A percentile compares a stretch with the other conserved stretches of the same genome.
phyloP scores from a whole-genome alignment of 2,797 vertebrate genomes.

The Cossypha polioptera region DNA sequence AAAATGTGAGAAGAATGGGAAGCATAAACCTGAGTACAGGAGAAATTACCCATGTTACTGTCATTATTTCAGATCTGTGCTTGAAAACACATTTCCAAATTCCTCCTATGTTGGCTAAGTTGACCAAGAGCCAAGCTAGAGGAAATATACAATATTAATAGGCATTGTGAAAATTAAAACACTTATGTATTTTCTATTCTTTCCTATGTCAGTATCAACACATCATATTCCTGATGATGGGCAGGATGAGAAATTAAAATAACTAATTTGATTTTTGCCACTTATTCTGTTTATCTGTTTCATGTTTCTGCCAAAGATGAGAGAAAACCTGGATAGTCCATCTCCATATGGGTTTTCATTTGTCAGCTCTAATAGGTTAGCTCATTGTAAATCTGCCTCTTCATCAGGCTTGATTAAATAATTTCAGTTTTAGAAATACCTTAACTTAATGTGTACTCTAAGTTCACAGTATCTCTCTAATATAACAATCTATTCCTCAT shows the following conservation, averaged over 20 bases:
- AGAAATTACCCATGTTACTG: neutral
- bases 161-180: neutral
- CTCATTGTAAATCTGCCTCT: neutral
- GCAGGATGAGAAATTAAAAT: neutral
- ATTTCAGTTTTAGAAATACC: neutral
- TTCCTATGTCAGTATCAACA: neutral
- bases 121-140: neutral
- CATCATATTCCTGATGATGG: neutral
- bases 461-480: neutral
- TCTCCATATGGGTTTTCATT: neutral
- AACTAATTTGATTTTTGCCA: neutral
- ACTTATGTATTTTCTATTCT: neutral
- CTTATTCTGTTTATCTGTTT: neutral
- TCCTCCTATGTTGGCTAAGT: neutral
- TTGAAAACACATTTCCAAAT: slow-evolving; percentile 8
- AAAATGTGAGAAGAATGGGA: neutral
- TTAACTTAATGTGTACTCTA: neutral
- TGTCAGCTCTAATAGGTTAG: neutral
- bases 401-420: neutral
- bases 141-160: neutral
- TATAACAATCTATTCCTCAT: neutral
- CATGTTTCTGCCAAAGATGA: neutral
- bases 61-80: slow-evolving; percentile 5
- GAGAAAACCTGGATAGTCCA: neutral
- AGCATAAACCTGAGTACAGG: neutral